Evolutionary conservation across 1,140 invertebrate species (phyloP), one percentile per base, ranked within the genome.

Genomic region (Apolygus lucorum): DNA sequence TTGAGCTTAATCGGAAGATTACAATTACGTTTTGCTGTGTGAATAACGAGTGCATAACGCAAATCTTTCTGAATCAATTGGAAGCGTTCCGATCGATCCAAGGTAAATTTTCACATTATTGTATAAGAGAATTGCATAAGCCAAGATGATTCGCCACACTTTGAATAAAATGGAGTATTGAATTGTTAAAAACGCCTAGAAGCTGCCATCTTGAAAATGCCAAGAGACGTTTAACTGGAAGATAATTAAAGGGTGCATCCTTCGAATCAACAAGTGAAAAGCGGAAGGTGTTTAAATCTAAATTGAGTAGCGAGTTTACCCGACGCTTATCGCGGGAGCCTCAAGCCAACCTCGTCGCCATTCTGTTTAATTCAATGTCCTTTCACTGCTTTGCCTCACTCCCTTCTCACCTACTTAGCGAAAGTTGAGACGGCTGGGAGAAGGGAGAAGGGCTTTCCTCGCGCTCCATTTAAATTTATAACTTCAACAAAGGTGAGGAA

Each of bases 291-390:
- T 59, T 59, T 59, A 59, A 59, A 59, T 59, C 54, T 59, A 59
- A 59, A 59, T 59, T 59, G 54, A 59, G 54, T 59, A 59, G 54
- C 54, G 54, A 59, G 54, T 59, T 59, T 59, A 59, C 54, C 22
- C 54, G 54, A 17, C 54, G 54, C 54, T 59, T 59, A 59, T 59
- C 54, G 54, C 54, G 22, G 54, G 22, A 59, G 54, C 54, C 17
- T 17, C 34, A 8, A 4, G 34, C 34, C 34, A 42, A 42, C n/a
- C n/a, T n/a, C n/a, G n/a, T n/a, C 54, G 54, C 11, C 54, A 21
- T 59, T 59, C 54, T 59, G 22, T 59, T 59, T 59, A 59, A 59
- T 59, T 59, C 54, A 59, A 59, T 42, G 22, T 21, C 54, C 54
- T 59, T 59, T 59, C 13, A 59, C 22, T 22, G 54, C 22, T 22